These are phyloP conservation scores for Butastur rufipennis DNA, from an alignment of 2,113 vertebrate genomes.

Conservation along the genomic window DNA sequence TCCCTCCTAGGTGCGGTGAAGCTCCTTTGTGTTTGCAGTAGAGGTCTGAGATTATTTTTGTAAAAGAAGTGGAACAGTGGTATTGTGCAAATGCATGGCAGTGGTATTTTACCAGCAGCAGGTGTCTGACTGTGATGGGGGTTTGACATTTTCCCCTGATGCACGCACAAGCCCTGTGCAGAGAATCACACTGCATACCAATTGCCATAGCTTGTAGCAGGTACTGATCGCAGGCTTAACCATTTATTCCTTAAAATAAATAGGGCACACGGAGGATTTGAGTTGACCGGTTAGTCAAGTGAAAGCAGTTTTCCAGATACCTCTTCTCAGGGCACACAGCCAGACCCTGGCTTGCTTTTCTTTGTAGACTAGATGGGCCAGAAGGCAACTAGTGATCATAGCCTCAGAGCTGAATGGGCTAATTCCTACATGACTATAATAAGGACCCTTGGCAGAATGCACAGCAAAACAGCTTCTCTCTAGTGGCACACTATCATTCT, in stretches of 20 bases:
- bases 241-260: neutral
- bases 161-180: neutral
- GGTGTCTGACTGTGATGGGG: neutral
- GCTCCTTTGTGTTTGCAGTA: neutral
- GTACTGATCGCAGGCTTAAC: neutral
- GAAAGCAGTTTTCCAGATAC: neutral
- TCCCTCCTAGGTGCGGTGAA: neutral
- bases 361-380: neutral
- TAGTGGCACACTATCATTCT: neutral
- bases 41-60: neutral
- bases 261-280: neutral
- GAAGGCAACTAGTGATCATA: neutral
- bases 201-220: neutral
- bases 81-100: neutral
- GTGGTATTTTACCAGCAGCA: neutral
- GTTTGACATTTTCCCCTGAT: neutral
- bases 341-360: neutral
- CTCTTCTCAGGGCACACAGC: neutral
- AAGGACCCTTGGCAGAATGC: neutral
- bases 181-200: neutral
- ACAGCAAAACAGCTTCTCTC: neutral
- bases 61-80: neutral
- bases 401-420: neutral
- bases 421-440: neutral
- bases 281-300: neutral